Evolutionary conservation across 2,797 vertebrate genomes (phyloP).

Genomic region (Delichon dasypus): DNA sequence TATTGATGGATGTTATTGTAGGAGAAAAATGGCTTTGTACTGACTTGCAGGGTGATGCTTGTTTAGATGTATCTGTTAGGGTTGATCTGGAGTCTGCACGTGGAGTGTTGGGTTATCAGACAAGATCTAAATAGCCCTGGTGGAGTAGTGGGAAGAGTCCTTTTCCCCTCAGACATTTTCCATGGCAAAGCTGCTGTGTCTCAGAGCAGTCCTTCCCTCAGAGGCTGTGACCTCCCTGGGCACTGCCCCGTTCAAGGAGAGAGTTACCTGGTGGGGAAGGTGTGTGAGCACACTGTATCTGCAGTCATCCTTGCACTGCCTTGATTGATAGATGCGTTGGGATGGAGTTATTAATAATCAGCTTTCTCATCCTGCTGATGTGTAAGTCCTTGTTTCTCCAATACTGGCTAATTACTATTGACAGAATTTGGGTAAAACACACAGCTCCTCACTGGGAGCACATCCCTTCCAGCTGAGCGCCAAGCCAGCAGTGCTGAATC

Average conservation of each 20-base stretch:
- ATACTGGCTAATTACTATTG: not conserved
- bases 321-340: not conserved
- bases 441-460: not conserved
- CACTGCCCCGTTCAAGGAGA: rapidly evolving
- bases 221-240: not conserved
- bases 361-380: not conserved
- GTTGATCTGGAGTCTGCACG: not conserved
- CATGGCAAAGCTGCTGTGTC: not conserved
- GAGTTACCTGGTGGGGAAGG: not conserved
- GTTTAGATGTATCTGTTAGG: not conserved
- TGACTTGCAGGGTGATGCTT: not conserved
- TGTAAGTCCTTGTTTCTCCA: not conserved
- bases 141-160: not conserved
- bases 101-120: not conserved
- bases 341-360: not conserved
- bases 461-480: not conserved
- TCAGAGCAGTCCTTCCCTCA: not conserved
- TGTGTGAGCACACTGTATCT: not conserved
- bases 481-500: not conserved
- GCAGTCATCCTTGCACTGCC: not conserved
- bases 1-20: not conserved
- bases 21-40: not conserved
- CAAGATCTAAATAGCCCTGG: not conserved
- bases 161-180: not conserved
- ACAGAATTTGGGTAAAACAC: not conserved